Evolutionary conservation across 2,888 invertebrate species (phyloP), one percentile per base, ranked within the genome.

Genomic region (Scaptomyza parva): DNA sequence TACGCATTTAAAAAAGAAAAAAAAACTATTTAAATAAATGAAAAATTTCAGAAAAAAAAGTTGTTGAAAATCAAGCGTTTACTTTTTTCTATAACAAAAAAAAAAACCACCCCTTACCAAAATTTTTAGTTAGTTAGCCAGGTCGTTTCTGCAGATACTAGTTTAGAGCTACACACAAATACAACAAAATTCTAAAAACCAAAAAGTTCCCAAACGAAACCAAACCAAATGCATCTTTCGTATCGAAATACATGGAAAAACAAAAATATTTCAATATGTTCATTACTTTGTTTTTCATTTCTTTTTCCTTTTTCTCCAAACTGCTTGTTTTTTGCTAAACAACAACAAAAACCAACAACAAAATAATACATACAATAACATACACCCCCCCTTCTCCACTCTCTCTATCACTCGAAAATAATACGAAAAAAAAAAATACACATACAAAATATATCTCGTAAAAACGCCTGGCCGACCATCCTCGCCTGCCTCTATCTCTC

Each of bases 251-350:
- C 48, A 22, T 35, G n/a, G 11, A 62, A 60, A 65, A 68, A 58
- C 60, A 60, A 62, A 78, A 76, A 83, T 82, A 86, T 88, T 76
- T 86, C 87, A 83, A 86, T 55, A 80, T 70, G 73, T 80, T 88
- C 86, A 88, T 88, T 76, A 79, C 89, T 86, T 88, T 81, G 76
- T 87, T 86, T 88, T 84, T 82, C 69, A 74, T 82, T 78, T 89
- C 82, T 80, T 88, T 82, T 88, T 88, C 84, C 81, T 81, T 83
- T 83, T 83, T 83, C 88, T 82, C 82, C 82, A 73, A 89, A 81
- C 75, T 88, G 74, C 86, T 87, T 85, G 86, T 88, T 81, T 81
- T 72, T 80, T 84, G 88, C 75, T 89, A 74, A 86, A 84, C 62
- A 73, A 86, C 74, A 86, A 67, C 33, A 33, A 87, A 33, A 9